Base-by-base conservation (phyloP, 2,888 invertebrate species). In the Platynereis dumerilii region DNA sequence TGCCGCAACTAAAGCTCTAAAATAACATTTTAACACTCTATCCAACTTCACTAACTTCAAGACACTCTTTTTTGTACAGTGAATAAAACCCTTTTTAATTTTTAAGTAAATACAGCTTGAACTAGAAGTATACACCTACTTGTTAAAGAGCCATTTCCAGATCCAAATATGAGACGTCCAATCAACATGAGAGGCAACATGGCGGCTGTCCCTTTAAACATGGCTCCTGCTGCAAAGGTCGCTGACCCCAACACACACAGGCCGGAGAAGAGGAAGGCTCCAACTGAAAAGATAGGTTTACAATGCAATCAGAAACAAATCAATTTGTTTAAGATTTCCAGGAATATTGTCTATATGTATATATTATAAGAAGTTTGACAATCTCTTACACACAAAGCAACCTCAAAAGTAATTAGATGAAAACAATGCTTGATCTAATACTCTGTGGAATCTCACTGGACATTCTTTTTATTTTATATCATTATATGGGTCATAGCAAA, bases 111-210 rank as follows among this genome's bases (percentile, higher is more conserved):
- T n/a, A n/a, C n/a, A n/a, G n/a, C n/a, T n/a, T n/a, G n/a, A n/a
- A n/a, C n/a, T n/a, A n/a, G n/a, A n/a, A n/a, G n/a, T n/a, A 34
- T 12, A 34, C n/a, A 10, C 77, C 71, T 72, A 84, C 84, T 83
- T 65, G 84, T 83, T 3, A 84, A 74, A 17, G 84, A 84, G n/a
- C 84, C 84, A 75, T 84, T 84, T 24, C 84, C 84, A 34, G 84
- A 80, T 3, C 84, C 84, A 77, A 84, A 84, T 22, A 84, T 54
- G n/a, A 84, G 75, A 44, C 84, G 77, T 28, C 84, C 84, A 20
- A 83, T 55, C 28, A 84, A 75, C 84, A 84, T 84, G 10, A 84
- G 62, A 20, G 84, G 84, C 27, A 84, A 67, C 79, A 84, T 76
- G 63, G 74, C 76, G 2, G 75, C 67, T 20, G 83, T 83, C 52